Percentiles rank a stretch among this genome's conserved stretches.
These are phyloP conservation scores for Hoplias malabaricus DNA, from an alignment of 2,113 vertebrate genomes.

Conservation along the genomic window DNA sequence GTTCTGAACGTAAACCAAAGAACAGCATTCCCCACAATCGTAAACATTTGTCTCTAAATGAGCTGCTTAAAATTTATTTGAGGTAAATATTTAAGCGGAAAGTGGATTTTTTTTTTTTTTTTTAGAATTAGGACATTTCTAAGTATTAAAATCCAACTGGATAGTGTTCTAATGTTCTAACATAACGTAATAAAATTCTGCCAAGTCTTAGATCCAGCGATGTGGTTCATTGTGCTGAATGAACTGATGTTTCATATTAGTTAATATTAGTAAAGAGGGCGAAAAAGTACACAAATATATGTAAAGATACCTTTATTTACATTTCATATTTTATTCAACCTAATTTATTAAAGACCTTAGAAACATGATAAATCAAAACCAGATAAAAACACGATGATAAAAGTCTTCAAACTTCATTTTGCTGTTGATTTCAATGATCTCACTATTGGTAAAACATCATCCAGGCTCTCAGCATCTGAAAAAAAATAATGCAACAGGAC, in stretches of 20 bases:
- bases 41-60: not conserved
- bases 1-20: no score
- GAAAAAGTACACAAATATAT: no score
- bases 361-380: not conserved
- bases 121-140: not conserved
- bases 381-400: not conserved
- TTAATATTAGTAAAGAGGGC: no score
- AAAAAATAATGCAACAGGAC: constrained; percentile 55
- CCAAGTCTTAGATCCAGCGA: no score
- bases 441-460: constrained; percentile 82
- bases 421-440: constrained; percentile 70
- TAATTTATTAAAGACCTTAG: not conserved
- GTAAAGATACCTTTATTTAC: no score
- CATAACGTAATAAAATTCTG: no score
- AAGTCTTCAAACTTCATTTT: constrained; percentile 40
- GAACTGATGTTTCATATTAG: no score
- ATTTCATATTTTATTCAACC: not conserved
- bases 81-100: not conserved
- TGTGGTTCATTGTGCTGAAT: no score
- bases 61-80: no score
- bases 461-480: constrained; percentile 80
- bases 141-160: not conserved
- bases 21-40: no score
- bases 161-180: no score
- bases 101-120: no score